These are phyloP conservation scores for Nasua narica DNA, from an alignment of 2,797 vertebrate genomes.

Conservation along the genomic window DNA sequence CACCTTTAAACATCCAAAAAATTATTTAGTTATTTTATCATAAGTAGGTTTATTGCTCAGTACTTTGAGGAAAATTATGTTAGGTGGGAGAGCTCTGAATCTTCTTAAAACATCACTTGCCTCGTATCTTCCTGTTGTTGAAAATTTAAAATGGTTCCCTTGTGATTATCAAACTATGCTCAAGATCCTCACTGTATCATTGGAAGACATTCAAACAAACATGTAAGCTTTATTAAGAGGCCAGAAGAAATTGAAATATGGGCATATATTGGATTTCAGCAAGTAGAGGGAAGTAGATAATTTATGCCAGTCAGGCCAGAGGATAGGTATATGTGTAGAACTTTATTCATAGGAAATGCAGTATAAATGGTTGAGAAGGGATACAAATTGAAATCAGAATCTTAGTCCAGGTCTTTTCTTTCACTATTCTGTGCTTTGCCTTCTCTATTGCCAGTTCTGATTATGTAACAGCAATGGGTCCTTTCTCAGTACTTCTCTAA, in stretches of 20 bases:
- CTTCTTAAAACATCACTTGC: background rate
- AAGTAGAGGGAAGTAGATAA: background rate
- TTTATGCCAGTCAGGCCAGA: background rate
- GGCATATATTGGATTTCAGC: background rate
- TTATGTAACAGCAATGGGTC: background rate
- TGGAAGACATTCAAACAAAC: background rate
- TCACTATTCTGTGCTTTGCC: background rate
- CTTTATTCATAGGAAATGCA: background rate
- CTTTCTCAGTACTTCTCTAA: background rate
- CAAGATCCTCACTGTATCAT: background rate
- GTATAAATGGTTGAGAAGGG: background rate
- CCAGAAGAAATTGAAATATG: background rate
- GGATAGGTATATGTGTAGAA: background rate
- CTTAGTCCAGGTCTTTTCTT: background rate
- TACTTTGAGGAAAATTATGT: background rate
- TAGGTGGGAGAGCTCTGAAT: background rate
- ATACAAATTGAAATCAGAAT: background rate
- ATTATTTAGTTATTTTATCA: background rate
- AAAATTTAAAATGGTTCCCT: background rate
- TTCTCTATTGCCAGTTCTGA: background rate
- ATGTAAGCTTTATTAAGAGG: background rate
- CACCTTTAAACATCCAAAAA: background rate
- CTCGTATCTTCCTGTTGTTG: background rate
- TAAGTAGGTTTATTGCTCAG: background rate
- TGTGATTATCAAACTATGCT: background rate